These are phyloP conservation scores for Pachydiplax longipennis DNA, from an alignment of 2,888 invertebrate genomes.

Conservation along the genomic window DNA sequence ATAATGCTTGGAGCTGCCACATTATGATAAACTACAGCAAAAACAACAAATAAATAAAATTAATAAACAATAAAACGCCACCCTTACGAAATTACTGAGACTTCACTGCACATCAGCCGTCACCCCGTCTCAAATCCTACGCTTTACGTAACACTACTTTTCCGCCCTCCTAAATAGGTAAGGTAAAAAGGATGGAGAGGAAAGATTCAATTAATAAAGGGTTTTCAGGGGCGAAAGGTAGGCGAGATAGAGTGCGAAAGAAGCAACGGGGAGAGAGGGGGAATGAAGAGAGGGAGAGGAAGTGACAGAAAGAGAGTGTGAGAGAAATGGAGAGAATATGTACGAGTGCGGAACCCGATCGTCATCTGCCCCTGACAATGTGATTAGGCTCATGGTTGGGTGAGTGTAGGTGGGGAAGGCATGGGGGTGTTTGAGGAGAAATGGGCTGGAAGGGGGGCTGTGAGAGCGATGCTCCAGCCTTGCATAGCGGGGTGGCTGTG, in stretches of 20 bases:
- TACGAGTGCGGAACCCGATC: slow-evolving; percentile 43
- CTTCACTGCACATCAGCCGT: no score
- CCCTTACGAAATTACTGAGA: no score
- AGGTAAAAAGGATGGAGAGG: background rate
- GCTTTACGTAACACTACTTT: no score
- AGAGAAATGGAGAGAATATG: background rate
- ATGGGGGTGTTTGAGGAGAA: background rate
- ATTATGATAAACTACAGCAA: no score
- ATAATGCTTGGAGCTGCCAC: no score
- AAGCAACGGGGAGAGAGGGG: background rate
- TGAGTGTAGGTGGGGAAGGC: background rate
- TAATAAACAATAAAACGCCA: no score
- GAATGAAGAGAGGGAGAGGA: background rate
- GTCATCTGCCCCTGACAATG: slow-evolving; percentile 50
- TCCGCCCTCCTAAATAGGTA: background rate
- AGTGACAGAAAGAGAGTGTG: background rate
- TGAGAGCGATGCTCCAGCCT: background rate
- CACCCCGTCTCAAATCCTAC: no score
- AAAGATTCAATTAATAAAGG: no score
- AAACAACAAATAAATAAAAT: no score
- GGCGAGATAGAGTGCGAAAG: background rate
- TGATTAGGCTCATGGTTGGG: slow-evolving; percentile 49
- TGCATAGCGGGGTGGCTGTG: slow-evolving; percentile 26
- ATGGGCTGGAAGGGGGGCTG: background rate
- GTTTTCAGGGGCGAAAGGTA: background rate